Evolutionary conservation across 1,140 invertebrate species (phyloP).

Genomic region (Sycobia sp.): DNA sequence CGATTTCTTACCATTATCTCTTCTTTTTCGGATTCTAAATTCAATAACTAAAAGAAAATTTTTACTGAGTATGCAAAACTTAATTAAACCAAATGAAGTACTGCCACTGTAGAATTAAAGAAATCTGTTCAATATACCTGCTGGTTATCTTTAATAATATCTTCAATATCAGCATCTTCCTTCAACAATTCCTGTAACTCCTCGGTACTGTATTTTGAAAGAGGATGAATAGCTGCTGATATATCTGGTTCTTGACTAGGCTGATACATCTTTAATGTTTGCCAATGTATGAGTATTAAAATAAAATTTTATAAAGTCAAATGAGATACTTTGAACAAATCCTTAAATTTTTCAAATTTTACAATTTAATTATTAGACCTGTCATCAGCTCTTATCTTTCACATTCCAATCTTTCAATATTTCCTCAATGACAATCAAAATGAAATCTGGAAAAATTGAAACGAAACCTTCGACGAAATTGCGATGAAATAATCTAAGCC

Average conservation of each 20-base stretch:
- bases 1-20: conserved; percentile 84
- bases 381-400: no score
- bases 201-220: conserved; percentile 69
- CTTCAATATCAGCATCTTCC: conserved; percentile 81
- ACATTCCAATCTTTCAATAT: no score
- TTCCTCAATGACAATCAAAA: no score
- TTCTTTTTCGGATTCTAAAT: conserved; percentile 81
- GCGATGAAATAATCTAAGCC: no score
- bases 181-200: conserved; percentile 85
- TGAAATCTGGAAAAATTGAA: no score
- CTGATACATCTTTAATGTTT: conserved; percentile 45
- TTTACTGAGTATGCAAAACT: not conserved
- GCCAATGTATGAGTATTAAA: not conserved
- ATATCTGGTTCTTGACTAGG: conserved; percentile 53
- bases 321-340: no score
- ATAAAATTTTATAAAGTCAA: no score
- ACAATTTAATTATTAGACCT: no score
- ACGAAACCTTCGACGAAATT: no score
- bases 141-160: conserved; percentile 76
- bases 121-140: conserved; percentile 67
- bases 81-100: not conserved
- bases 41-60: conserved; percentile 68
- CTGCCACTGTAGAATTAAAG: no score
- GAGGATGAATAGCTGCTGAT: conserved; percentile 58
- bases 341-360: no score